Conservation (phyloP, 2,113 vertebrate species). For the Prochilodus magdalenae region DNA sequence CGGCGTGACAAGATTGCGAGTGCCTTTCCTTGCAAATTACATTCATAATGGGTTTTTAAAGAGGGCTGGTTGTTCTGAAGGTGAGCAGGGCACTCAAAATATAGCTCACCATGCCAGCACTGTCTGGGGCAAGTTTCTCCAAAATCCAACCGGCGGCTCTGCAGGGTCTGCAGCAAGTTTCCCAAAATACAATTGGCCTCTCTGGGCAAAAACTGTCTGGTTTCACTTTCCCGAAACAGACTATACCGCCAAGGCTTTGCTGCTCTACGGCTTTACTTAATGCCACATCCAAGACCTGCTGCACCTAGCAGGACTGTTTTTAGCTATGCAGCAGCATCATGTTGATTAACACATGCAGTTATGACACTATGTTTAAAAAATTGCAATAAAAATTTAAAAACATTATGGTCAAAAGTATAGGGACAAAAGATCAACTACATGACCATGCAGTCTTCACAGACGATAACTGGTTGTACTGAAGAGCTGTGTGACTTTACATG, state of each 20-base stretch:
- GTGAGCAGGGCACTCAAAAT: not conserved
- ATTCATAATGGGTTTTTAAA: not conserved
- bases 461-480: too few relatives aligned
- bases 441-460: too few relatives aligned
- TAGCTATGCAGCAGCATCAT: not conserved
- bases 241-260: not conserved
- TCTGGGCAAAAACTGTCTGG: not conserved
- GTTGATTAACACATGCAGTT: not conserved
- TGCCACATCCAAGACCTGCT: not conserved
- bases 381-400: too few relatives aligned
- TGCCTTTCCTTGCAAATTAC: not conserved
- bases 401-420: too few relatives aligned
- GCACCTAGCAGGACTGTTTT: not conserved
- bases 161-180: not conserved
- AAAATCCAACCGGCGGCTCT: not conserved
- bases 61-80: not conserved
- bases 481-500: too few relatives aligned
- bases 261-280: not conserved
- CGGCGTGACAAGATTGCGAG: too few relatives aligned
- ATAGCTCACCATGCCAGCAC: not conserved
- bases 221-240: not conserved
- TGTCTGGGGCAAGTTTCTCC: not conserved
- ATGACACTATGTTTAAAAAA: too few relatives aligned
- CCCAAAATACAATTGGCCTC: not conserved
- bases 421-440: too few relatives aligned